Evolutionary conservation across 2,797 vertebrate genomes (phyloP).

Genomic region (Siniperca obscura): DNA sequence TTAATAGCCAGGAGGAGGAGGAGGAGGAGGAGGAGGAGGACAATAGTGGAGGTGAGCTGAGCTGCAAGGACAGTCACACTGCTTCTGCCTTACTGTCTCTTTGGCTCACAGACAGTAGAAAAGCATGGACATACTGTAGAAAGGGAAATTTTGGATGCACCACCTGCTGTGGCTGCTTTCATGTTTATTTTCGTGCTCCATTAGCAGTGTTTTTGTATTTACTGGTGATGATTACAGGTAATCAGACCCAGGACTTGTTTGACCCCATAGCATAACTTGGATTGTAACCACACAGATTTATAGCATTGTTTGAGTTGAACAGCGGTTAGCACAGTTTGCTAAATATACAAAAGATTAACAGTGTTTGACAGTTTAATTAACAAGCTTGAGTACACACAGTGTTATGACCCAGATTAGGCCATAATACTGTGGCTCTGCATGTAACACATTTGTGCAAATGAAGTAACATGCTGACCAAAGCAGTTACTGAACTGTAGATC

Average conservation of each 20-base stretch:
- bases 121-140: neutral
- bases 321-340: neutral
- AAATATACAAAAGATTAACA: conserved; percentile 21
- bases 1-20: conserved; percentile 29
- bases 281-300: conserved; percentile 9
- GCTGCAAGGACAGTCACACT: conserved; percentile 22
- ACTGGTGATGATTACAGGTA: neutral
- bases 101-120: neutral
- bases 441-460: neutral
- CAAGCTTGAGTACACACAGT: neutral
- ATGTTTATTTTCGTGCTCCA: neutral
- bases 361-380: conserved; percentile 44
- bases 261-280: neutral
- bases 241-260: neutral
- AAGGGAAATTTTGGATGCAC: neutral
- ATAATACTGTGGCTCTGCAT: conserved; percentile 7
- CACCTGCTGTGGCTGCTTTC: neutral
- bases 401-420: neutral
- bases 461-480: neutral
- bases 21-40: conserved; percentile 30
- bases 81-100: neutral
- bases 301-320: neutral
- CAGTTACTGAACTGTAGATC: neutral
- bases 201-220: neutral
- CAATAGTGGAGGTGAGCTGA: conserved; percentile 22